These are phyloP conservation scores for Pogonophryne albipinna DNA, from an alignment of 2,797 vertebrate species.

Conservation along the genomic window DNA sequence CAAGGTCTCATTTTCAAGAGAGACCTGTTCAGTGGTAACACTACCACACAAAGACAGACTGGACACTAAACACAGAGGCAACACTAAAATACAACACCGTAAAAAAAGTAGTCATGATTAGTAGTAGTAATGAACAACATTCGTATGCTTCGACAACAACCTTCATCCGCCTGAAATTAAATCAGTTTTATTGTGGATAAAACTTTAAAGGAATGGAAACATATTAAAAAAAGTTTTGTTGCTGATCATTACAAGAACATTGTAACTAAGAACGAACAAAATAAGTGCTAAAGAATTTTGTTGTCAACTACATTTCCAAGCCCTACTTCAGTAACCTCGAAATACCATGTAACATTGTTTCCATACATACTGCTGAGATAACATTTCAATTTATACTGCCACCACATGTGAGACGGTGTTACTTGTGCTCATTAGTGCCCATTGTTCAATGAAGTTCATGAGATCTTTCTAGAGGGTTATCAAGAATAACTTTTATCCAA, in stretches of 20 bases:
- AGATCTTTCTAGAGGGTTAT: no score
- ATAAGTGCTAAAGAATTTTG: background rate
- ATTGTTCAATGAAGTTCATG: no score
- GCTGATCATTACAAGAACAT: background rate
- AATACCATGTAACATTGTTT: background rate
- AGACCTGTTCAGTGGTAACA: no score
- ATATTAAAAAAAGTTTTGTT: background rate
- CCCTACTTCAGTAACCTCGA: background rate
- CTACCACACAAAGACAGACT: no score
- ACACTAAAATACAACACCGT: no score
- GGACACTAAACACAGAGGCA: no score
- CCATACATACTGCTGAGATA: background rate
- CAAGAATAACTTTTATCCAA: no score
- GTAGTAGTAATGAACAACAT: background rate
- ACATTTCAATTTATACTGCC: no score
- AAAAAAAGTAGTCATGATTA: no score
- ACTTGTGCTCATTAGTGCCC: background rate
- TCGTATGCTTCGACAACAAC: no score
- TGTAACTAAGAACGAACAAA: background rate
- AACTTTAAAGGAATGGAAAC: background rate
- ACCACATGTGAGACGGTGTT: no score
- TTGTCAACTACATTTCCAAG: background rate
- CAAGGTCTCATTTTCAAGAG: no score
- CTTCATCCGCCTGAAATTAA: background rate
- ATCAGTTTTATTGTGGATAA: background rate